Evolutionary conservation across 2,888 invertebrate species (phyloP).

Genomic region (Acrocyrtus sp.): DNA sequence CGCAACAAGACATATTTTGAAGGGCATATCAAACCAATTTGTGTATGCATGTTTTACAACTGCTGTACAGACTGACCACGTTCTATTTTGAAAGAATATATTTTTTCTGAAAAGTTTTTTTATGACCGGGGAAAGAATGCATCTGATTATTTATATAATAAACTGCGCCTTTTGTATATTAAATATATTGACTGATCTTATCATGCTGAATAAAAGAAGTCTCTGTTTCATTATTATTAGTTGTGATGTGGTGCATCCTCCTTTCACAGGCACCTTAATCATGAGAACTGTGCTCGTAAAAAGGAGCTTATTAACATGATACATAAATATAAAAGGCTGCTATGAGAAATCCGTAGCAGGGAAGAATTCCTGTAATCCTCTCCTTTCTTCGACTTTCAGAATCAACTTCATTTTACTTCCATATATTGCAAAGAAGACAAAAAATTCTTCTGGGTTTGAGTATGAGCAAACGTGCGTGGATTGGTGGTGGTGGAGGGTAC

Average conservation of each 20-base stretch:
- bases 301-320: not conserved
- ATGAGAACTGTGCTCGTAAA: not conserved
- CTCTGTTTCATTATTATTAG: not conserved
- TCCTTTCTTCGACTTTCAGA: no score
- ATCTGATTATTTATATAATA: slow-evolving; percentile 1
- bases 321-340: not conserved
- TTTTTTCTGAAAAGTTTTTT: not conserved
- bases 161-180: not conserved
- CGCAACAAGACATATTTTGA: no score
- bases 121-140: not conserved
- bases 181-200: slow-evolving; percentile 7
- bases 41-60: no score
- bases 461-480: no score
- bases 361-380: not conserved
- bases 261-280: not conserved
- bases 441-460: no score
- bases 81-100: no score
- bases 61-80: no score
- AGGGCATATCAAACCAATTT: no score
- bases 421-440: no score
- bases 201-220: not conserved
- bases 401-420: no score
- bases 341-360: not conserved
- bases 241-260: no score
- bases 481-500: no score